A percentile compares a stretch with the other conserved stretches of the same genome.
Conservation (phyloP, 2,797 vertebrate genomes). For the Sparus aurata region DNA sequence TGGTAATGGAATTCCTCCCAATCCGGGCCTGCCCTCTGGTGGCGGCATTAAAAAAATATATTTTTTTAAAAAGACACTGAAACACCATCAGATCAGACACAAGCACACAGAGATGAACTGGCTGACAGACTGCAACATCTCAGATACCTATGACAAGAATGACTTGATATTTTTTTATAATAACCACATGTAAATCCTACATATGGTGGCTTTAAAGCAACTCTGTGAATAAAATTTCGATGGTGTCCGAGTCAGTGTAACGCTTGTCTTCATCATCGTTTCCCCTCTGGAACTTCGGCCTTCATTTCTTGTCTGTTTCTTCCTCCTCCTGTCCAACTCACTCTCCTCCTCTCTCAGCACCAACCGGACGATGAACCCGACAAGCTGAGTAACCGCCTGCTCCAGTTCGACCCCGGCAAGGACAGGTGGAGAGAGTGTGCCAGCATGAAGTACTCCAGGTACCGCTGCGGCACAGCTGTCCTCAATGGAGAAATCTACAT, state of each 20-base stretch:
- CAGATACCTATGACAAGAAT: not conserved
- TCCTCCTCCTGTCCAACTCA: not conserved
- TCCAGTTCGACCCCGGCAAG: slow-evolving; percentile 88
- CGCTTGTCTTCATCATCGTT: not conserved
- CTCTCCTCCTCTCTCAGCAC: slow-evolving; percentile 64
- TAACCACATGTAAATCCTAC: not conserved
- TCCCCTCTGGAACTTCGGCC: not conserved
- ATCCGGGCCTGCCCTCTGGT: slow-evolving; percentile 3
- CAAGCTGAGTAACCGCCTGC: slow-evolving; percentile 89
- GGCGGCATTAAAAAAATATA: not conserved
- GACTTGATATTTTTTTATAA: no score
- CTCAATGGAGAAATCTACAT: slow-evolving; percentile 92
- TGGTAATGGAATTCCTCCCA: no score
- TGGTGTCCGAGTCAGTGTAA: not conserved
- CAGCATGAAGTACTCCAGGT: slow-evolving; percentile 91
- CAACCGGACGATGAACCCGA: slow-evolving; percentile 92
- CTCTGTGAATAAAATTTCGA: not conserved
- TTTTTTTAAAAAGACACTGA: not conserved
- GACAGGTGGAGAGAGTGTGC: slow-evolving; percentile 88
- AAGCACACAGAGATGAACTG: no score
- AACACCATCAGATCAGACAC: not conserved
- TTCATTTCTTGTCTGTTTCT: not conserved
- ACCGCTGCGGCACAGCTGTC: slow-evolving; percentile 89
- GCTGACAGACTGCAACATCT: not conserved
- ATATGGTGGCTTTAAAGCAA: not conserved